Evolutionary conservation across 2,797 vertebrate species (phyloP), one percentile per base, ranked within the genome.

Genomic region (Oryzias sinensis): DNA sequence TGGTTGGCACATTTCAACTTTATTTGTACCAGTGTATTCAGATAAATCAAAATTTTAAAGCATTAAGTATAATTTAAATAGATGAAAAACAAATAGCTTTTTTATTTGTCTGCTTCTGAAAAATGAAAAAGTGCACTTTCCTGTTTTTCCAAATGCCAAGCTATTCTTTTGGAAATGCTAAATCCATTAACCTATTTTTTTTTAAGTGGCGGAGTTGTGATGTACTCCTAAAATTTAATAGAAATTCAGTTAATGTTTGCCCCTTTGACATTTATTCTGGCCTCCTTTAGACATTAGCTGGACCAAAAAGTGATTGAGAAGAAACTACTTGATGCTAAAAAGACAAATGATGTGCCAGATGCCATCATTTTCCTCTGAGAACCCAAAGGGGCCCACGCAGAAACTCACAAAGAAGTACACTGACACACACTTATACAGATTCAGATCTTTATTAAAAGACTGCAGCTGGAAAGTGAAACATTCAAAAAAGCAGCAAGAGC

Each of bases 261-360:
- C 20, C 56, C 33, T 25, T 41, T 50, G 37, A 14, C 43, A 2
- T 70, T 73, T 72, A 5, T 45, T 48, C 24, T 17, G 20, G 49
- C 25, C 46, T 62, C 37, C 72, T 55, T 72, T 53, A 92, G 88
- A 92, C 5, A 79, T 87, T 9, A 45, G 18, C 44, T 13, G 44
- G 11, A 9, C n/a, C 17, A 45, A 37, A 37, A 37, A 37, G n/a
- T 20, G 17, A 45, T 18, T 17, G 44, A 45, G 16, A 18, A 45
- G n/a, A 88, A 43, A 93, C 58, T 90, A 89, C 71, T 84, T 93
- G 4, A 91, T 82, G 78, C 84, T 91, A 33, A 91, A 91, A 76
- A 89, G 89, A 56, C 91, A 92, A 82, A 93, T 92, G 90, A 91
- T 90, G 91, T 91, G 90, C 88, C 91, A 1, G 89, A 93, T 74